Base-by-base conservation (phyloP, 1,140 invertebrate genomes). In the Sipha flava region DNA sequence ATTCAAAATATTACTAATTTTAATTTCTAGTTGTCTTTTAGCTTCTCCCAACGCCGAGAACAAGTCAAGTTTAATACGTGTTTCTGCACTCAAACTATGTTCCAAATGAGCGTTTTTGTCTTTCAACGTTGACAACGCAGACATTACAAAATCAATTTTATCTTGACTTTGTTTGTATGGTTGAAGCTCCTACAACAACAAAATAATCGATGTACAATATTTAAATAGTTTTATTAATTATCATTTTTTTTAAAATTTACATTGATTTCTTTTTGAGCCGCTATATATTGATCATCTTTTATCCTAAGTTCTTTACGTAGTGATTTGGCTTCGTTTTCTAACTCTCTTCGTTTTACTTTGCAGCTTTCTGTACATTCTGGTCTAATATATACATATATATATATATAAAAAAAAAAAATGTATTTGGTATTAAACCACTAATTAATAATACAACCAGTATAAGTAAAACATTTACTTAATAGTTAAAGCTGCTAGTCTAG, bases 41-140 rank as follows among this genome's bases (percentile, higher is more conserved):
- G 94, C 95, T 85, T 97, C 96, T 26, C 96, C 96, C 47, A 98
- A 90, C 80, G 96, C 96, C 79, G 95, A 97, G 87, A 98, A 97
- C 79, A 99, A 89, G 88, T 98, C 95, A 80, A 98, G 89, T 87
- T 98, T 98, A 85, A 98, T 92, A 81, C 95, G 89, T 62, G 95
- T 99, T 88, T 98, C 96, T 31, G 95, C 94, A 82, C 94, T 96
- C 70, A 99, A 89, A 85, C 93, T 95, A 83, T 94, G 94, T 87
- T 99, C 95, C 79, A 96, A 88, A 85, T 94, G 93, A 82, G 89
- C 85, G 85, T 94, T 96, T 87, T 95, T 95, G 81, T 96, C 94
- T 86, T 95, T 77, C 86, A 96, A 90, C 40, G 90, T 90, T 81
- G 89, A 90, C 54, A 96, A 85, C n/a, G 94, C 93, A 59, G 90